phyloP scores from a whole-genome alignment of 2,888 invertebrate species.

The Eueremaeus valkanovi region DNA sequence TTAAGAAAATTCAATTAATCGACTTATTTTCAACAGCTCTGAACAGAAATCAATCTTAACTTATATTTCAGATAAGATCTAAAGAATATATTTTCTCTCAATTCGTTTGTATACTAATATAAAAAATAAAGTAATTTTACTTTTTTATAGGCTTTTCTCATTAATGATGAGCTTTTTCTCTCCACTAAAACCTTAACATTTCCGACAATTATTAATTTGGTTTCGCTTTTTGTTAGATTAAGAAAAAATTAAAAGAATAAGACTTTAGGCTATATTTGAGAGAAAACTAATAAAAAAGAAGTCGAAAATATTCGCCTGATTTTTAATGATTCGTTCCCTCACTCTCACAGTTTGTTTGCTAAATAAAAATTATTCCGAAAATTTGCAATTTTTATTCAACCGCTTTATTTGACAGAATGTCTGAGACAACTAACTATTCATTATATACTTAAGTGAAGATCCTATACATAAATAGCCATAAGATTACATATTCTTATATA shows the following conservation, averaged over 20 bases:
- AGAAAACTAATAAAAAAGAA: background rate
- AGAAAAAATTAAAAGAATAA: background rate
- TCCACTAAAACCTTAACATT: background rate
- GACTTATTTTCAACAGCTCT: constrained; percentile 2
- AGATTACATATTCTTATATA: no score
- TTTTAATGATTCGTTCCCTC: constrained; percentile 3
- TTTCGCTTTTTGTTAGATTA: background rate
- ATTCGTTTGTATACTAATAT: background rate
- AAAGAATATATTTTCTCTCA: background rate
- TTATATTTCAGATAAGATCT: constrained; percentile 9
- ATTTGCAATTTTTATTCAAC: constrained; percentile 22
- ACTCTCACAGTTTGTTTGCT: background rate
- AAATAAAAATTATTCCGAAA: background rate
- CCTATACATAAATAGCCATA: no score
- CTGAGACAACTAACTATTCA: background rate
- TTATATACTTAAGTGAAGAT: background rate
- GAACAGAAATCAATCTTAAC: constrained; percentile 16
- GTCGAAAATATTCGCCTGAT: background rate
- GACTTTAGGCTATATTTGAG: constrained; percentile 7
- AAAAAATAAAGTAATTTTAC: background rate
- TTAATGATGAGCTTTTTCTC: background rate
- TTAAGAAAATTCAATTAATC: constrained; percentile 15
- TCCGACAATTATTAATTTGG: constrained; percentile 20
- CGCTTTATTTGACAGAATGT: constrained; percentile 6
- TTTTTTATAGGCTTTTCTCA: background rate